These are phyloP conservation scores for Polymixis lichenea DNA, from an alignment of 2,888 invertebrate genomes.

Conservation along the genomic window DNA sequence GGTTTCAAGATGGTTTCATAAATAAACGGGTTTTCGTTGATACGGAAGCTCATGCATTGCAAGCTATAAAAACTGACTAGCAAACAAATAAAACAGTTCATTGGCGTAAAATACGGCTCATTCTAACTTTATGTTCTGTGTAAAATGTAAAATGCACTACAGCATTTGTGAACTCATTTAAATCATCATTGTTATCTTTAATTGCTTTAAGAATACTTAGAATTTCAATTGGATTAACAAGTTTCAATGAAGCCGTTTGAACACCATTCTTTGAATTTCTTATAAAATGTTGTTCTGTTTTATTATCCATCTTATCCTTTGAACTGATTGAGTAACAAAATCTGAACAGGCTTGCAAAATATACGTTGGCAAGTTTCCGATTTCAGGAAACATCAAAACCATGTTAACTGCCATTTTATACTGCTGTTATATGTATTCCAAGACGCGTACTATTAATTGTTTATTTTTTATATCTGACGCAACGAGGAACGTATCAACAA, in stretches of 20 bases:
- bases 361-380: constrained; percentile 23
- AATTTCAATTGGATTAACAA: constrained; percentile 2
- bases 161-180: neutral
- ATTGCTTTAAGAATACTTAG: neutral
- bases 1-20: constrained; percentile 29
- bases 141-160: neutral
- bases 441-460: constrained; percentile 35
- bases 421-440: constrained; percentile 46
- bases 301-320: constrained; percentile 15
- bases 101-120: constrained; percentile 30
- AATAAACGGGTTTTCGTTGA: constrained; percentile 48
- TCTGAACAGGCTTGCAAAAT: constrained; percentile 22
- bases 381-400: constrained; percentile 48
- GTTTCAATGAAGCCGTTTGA: neutral
- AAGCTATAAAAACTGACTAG: constrained; percentile 39
- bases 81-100: constrained; percentile 33
- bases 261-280: constrained; percentile 4
- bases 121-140: constrained; percentile 31
- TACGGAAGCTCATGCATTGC: constrained; percentile 46
- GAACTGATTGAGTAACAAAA: constrained; percentile 38
- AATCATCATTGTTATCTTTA: constrained; percentile 3
- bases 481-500: neutral
- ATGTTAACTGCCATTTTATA: constrained; percentile 52
- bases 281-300: neutral
- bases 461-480: constrained; percentile 42